A percentile compares a stretch with the other conserved stretches of the same genome.
Conservation (phyloP, 2,888 invertebrate species). For the Synanthedon andrenaeformis region DNA sequence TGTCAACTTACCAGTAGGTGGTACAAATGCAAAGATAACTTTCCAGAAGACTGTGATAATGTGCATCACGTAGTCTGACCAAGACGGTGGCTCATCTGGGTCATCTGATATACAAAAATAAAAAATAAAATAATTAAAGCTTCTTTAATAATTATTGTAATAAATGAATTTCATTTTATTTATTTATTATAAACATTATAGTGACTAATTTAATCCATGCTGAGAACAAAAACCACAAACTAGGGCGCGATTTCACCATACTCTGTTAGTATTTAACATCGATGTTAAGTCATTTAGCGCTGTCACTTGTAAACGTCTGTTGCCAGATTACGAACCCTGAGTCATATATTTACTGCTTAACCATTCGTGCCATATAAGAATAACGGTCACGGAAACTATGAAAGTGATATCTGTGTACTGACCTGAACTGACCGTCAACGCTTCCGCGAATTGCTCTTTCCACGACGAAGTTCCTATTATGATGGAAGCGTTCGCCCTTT, state of each 20-base stretch:
- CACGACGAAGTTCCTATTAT: conserved; percentile 97
- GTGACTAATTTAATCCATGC: too few relatives aligned
- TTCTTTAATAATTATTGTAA: background rate
- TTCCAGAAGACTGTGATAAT: conserved; percentile 98
- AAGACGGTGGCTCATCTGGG: conserved; percentile 82
- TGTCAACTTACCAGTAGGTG: conserved; percentile 82
- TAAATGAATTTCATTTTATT: too few relatives aligned
- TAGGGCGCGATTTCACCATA: too few relatives aligned
- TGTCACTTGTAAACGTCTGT: too few relatives aligned
- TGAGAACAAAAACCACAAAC: too few relatives aligned
- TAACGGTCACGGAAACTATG: background rate
- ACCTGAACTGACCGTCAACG: conserved; percentile 93
- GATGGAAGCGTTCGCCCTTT: conserved; percentile 95
- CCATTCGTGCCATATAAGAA: background rate
- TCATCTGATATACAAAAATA: conserved; percentile 55
- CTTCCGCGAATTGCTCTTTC: conserved; percentile 99
- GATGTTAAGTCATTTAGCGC: too few relatives aligned
- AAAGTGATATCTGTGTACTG: background rate
- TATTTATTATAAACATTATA: too few relatives aligned
- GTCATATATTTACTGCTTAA: background rate
- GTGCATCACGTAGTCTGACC: conserved; percentile 95
- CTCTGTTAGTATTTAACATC: too few relatives aligned
- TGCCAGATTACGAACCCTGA: too few relatives aligned
- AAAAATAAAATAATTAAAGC: background rate
- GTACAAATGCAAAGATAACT: conserved; percentile 95